These are phyloP conservation scores for Zosterops hypoxanthus DNA, from an alignment of 2,113 vertebrate species.

Conservation along the genomic window DNA sequence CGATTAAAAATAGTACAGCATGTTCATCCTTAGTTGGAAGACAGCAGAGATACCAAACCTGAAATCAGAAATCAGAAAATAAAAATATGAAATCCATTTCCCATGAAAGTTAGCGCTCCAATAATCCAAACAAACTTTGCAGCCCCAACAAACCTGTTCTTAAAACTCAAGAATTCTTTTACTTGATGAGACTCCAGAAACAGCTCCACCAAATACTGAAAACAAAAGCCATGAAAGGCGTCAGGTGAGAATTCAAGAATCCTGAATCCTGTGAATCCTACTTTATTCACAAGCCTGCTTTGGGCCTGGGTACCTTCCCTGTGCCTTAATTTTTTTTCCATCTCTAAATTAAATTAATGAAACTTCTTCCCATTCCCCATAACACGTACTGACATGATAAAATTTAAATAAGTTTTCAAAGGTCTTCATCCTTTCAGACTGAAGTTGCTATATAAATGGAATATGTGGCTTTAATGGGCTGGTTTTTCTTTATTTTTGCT, in stretches of 20 bases:
- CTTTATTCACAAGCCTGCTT: neutral
- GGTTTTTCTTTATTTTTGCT: neutral
- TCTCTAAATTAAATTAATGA: neutral
- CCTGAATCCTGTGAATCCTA: neutral
- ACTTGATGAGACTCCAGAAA: neutral
- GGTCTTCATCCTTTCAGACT: neutral
- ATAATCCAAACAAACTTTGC: neutral
- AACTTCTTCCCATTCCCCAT: neutral
- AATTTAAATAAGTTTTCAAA: neutral
- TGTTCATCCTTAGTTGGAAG: neutral
- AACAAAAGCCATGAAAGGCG: neutral
- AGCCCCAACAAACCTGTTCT: neutral
- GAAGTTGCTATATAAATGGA: neutral
- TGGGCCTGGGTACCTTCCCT: neutral
- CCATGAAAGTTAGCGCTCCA: neutral
- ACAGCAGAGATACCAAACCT: neutral
- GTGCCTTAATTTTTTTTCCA: neutral
- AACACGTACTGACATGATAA: rapidly evolving
- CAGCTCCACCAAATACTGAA: neutral
- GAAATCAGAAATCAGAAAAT: conserved; percentile 23
- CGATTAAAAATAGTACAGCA: conserved; percentile 6
- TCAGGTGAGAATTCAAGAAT: neutral
- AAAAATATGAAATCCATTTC: neutral
- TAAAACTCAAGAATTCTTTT: neutral
- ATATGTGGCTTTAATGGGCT: neutral